phyloP scores from a whole-genome alignment of 2,113 vertebrate genomes.

The Amazona guildingii region DNA sequence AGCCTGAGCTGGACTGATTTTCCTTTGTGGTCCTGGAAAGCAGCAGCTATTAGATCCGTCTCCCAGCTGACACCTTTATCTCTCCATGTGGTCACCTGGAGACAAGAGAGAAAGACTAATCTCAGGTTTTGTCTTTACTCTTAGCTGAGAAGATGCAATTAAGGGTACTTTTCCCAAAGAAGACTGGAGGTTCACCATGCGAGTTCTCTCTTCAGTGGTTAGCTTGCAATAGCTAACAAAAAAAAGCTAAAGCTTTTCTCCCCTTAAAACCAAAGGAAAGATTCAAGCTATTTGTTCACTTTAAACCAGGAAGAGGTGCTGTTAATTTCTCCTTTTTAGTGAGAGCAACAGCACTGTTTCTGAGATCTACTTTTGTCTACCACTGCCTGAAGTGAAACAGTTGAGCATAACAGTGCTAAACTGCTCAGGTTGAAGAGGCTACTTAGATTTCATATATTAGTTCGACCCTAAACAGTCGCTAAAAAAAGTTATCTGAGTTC shows the following conservation, averaged over 20 bases:
- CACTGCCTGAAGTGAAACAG: background rate
- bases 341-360: background rate
- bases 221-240: background rate
- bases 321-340: background rate
- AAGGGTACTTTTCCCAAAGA: background rate
- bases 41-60: background rate
- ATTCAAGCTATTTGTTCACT: accelerated
- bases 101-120: background rate
- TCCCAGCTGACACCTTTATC: background rate
- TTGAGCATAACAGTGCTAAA: background rate
- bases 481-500: background rate
- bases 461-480: background rate
- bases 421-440: background rate
- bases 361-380: background rate
- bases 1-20: background rate
- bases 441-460: background rate
- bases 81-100: background rate
- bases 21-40: background rate
- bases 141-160: background rate
- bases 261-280: background rate
- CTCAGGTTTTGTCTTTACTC: background rate
- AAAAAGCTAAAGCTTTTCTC: background rate
- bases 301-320: background rate
- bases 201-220: background rate
- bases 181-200: background rate